Evolutionary conservation across 1,140 invertebrate genomes (phyloP).

Genomic region (Dendrolimus punctatus): DNA sequence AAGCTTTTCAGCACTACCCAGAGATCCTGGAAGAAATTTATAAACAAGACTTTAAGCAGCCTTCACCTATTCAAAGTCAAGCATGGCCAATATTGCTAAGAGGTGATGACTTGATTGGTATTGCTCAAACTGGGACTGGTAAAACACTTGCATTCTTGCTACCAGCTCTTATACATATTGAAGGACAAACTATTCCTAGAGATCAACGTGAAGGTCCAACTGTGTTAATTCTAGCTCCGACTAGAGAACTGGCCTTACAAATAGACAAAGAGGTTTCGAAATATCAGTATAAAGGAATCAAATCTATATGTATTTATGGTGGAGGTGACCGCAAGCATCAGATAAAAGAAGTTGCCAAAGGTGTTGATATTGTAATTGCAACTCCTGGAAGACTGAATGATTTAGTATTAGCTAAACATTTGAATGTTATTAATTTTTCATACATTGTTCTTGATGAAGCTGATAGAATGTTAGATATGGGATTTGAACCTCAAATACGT

Average conservation of each 20-base stretch:
- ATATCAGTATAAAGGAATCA: conserved; percentile 87
- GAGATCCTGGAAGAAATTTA: conserved; percentile 88
- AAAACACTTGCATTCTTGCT: conserved; percentile 93
- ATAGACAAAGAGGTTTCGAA: conserved; percentile 92
- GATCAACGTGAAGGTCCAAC: conserved; percentile 84
- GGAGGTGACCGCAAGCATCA: conserved; percentile 86
- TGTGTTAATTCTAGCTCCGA: conserved; percentile 91
- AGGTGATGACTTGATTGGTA: conserved; percentile 92
- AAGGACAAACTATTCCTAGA: conserved; percentile 81
- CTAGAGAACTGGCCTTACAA: conserved; percentile 91
- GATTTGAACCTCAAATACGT: conserved; percentile 90
- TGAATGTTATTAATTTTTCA: conserved; percentile 83
- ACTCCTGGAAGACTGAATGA: conserved; percentile 93
- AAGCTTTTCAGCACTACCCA: conserved; percentile 87
- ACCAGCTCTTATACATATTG: conserved; percentile 92
- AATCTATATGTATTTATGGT: conserved; percentile 90
- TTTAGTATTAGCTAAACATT: conserved; percentile 75
- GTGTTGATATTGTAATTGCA: conserved; percentile 91
- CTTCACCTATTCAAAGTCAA: conserved; percentile 93
- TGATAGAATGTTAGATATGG: conserved; percentile 90
- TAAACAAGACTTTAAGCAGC: conserved; percentile 85
- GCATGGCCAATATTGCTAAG: conserved; percentile 91
- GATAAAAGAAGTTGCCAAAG: conserved; percentile 78
- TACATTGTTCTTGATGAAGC: conserved; percentile 96
- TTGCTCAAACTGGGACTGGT: conserved; percentile 94